Base-by-base conservation (phyloP, 2,888 invertebrate species). In the Odontocolon sp. region DNA sequence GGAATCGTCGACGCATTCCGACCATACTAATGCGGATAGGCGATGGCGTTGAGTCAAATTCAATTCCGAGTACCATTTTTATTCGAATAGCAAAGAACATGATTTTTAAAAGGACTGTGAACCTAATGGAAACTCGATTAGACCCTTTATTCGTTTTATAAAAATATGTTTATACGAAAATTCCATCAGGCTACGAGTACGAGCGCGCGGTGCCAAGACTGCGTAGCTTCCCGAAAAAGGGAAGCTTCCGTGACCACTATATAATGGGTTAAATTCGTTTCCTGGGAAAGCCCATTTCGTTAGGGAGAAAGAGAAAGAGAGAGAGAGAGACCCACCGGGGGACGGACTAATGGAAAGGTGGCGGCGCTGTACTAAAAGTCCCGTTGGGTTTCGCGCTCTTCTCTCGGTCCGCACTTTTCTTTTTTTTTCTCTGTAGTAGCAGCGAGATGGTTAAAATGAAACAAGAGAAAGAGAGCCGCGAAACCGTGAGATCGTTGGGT, bases 241-340 rank as follows among this genome's bases (percentile, higher is more conserved):
- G n/a, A n/a, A n/a, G n/a, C n/a, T n/a, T 68, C 70, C 69, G 73
- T 72, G 75, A 72, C 73, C 54, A 73, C 76, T n/a, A n/a, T n/a
- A n/a, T 80, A 81, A 81, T 80, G 80, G 81, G 78, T 80, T 81
- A 80, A 81, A 81, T 81, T 81, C 81, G 81, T 81, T 81, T 81
- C 80, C 81, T 80, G 78, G 80, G 77, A 81, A 81, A 73, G 78
- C 80, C 80, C 81, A 77, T 81, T 81, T 78, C 78, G 81, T 80
- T 80, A 79, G 80, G 71, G n/a, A n/a, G n/a, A n/a, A n/a, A n/a
- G n/a, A n/a, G n/a, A n/a, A n/a, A n/a, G n/a, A n/a, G n/a, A n/a
- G n/a, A n/a, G n/a, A n/a, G 75, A 78, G 57, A 68, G 63, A 64
- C 57, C 54, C 70, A 54, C 72, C 36, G 52, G 75, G 78, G 81